phyloP scores from a whole-genome alignment of 2,888 invertebrate genomes.

The Mylabris sibirica region DNA sequence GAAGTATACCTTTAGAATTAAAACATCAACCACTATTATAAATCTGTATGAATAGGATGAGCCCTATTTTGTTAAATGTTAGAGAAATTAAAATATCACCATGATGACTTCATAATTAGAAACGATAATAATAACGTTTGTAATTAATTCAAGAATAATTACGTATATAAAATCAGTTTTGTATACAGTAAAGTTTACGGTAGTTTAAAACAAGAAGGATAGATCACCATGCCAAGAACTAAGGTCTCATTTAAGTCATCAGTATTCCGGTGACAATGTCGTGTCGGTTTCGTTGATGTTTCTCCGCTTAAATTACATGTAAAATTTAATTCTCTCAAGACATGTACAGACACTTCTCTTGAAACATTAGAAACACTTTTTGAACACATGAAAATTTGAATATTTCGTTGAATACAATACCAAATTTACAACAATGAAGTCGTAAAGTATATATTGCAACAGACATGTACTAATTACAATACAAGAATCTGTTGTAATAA shows the following conservation, averaged over 20 bases:
- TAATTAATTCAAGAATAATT: constrained; percentile 30
- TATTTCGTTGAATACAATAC: constrained; percentile 32
- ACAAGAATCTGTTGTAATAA: constrained; percentile 47
- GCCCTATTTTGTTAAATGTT: constrained; percentile 22
- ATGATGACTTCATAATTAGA: not conserved
- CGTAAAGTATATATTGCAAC: constrained; percentile 40
- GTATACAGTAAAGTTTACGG: constrained; percentile 14
- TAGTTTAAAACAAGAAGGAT: constrained; percentile 21
- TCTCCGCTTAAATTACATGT: constrained; percentile 48
- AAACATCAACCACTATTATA: constrained; percentile 34
- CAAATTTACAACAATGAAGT: constrained; percentile 45
- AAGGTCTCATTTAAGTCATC: constrained; percentile 44
- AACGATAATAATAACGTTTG: not conserved
- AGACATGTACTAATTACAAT: constrained; percentile 50
- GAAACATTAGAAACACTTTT: constrained; percentile 32
- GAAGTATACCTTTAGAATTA: constrained; percentile 36
- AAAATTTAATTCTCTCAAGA: constrained; percentile 49
- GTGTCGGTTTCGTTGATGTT: constrained; percentile 47
- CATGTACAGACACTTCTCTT: constrained; percentile 41
- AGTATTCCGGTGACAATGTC: constrained; percentile 46
- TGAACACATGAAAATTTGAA: constrained; percentile 14
- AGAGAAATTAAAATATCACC: constrained; percentile 18
- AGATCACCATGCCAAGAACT: constrained; percentile 33
- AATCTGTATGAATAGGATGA: constrained; percentile 18
- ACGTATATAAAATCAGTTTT: constrained; percentile 23